These are phyloP conservation scores for Drosophila sproati DNA, from an alignment of 1,140 invertebrate genomes.

Conservation along the genomic window DNA sequence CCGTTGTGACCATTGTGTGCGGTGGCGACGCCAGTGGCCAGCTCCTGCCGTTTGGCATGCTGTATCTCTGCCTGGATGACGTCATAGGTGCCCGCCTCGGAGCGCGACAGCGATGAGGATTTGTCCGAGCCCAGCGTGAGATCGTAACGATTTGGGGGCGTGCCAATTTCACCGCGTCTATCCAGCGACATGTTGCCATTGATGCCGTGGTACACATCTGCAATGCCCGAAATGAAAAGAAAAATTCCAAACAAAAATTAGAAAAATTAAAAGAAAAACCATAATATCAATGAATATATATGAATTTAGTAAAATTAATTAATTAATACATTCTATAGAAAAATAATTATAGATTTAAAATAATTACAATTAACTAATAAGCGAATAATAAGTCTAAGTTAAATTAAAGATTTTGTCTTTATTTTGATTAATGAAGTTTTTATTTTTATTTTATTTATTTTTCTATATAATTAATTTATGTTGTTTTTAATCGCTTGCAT, in stretches of 20 bases:
- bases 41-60: conserved; percentile 75
- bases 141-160: conserved; percentile 75
- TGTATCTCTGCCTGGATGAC: conserved; percentile 82
- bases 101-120: conserved; percentile 82
- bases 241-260: conserved; percentile 21
- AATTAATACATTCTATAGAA: not conserved
- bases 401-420: conserved; percentile 19
- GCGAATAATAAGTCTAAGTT: not conserved
- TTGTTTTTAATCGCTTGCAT: conserved; percentile 69
- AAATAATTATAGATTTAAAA: not conserved
- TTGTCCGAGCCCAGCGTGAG: conserved; percentile 82
- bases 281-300: conserved; percentile 16
- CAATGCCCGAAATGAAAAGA: conserved; percentile 11
- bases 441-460: conserved; percentile 58
- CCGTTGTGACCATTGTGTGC: conserved; percentile 68
- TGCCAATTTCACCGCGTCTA: conserved; percentile 76
- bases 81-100: conserved; percentile 83
- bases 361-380: not conserved
- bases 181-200: conserved; percentile 84
- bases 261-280: conserved; percentile 19
- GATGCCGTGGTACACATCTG: conserved; percentile 82
- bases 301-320: not conserved
- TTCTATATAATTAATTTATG: conserved; percentile 78
- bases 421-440: conserved; percentile 76
- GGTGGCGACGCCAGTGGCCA: conserved; percentile 71